These are phyloP conservation scores for Pontoporia blainvillei DNA, from an alignment of 2,113 vertebrate genomes.

Conservation along the genomic window DNA sequence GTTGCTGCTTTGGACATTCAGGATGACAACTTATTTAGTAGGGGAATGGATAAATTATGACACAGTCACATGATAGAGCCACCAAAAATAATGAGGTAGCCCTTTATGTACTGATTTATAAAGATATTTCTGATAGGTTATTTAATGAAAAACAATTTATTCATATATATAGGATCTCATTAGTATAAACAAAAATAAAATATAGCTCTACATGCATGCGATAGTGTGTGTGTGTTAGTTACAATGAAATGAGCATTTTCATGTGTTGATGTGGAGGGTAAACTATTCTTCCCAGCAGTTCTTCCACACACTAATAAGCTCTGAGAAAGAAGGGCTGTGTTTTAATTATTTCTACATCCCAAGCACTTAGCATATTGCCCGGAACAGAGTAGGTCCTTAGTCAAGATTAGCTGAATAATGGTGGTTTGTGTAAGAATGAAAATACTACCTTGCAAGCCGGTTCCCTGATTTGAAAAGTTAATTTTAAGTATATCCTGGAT, in stretches of 20 bases:
- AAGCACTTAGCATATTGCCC: not conserved
- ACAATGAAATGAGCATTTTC: not conserved
- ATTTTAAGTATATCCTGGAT: not conserved
- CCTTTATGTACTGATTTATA: not conserved
- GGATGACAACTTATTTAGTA: not conserved
- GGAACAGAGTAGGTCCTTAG: not conserved
- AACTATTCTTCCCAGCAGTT: not conserved
- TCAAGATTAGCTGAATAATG: not conserved
- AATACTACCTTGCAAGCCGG: not conserved
- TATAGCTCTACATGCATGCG: not conserved
- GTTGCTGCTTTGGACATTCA: not conserved
- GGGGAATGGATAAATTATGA: not conserved
- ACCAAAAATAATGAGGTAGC: not conserved
- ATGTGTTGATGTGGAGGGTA: not conserved
- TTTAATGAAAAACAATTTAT: not conserved
- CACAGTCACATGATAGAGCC: not conserved
- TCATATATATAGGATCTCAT: not conserved
- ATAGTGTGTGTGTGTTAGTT: not conserved
- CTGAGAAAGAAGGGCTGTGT: not conserved
- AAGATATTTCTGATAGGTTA: not conserved
- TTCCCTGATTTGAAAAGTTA: not conserved
- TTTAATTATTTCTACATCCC: not conserved
- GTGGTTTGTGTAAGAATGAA: not conserved
- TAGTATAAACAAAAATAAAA: not conserved
- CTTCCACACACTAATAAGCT: not conserved